phyloP scores from a whole-genome alignment of 2,888 invertebrate species.

The Omphaloscelis lunosa region DNA sequence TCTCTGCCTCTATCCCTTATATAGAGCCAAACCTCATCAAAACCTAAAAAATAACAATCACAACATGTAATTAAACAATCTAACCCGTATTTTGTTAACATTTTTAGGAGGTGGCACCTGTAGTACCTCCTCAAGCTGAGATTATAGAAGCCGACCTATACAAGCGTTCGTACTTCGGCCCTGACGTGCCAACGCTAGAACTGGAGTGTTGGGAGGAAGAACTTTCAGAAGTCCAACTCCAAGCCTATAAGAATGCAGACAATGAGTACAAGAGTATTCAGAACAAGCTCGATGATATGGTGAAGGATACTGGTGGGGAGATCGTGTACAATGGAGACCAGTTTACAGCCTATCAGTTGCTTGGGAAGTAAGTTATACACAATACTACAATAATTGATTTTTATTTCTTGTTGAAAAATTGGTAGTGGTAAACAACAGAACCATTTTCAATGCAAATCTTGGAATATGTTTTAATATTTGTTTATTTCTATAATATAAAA shows the following conservation, averaged over 20 bases:
- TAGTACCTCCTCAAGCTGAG: slow-evolving; percentile 82
- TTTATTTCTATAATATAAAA: background rate
- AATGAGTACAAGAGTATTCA: slow-evolving; percentile 93
- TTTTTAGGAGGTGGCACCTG: slow-evolving; percentile 72
- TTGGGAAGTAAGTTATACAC: slow-evolving; percentile 87
- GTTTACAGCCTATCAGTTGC: slow-evolving; percentile 92
- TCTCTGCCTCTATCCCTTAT: background rate
- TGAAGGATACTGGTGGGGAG: slow-evolving; percentile 91
- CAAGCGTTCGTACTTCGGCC: slow-evolving; percentile 87
- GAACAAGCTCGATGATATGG: slow-evolving; percentile 90
- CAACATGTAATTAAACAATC: too few species aligned
- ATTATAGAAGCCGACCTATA: slow-evolving; percentile 88
- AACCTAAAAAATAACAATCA: background rate
- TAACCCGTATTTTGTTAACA: background rate
- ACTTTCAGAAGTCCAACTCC: slow-evolving; percentile 92
- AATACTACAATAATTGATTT: background rate
- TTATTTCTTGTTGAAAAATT: background rate
- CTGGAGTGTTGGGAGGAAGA: slow-evolving; percentile 94
- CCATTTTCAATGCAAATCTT: background rate
- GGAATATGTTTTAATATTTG: background rate
- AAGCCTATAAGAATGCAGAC: slow-evolving; percentile 91
- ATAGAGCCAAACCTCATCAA: background rate
- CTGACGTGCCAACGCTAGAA: slow-evolving; percentile 90
- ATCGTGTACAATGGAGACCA: slow-evolving; percentile 92
- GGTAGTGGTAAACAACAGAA: background rate